These are phyloP conservation scores for Griposia aprilina DNA, from an alignment of 2,888 invertebrate species.

Conservation along the genomic window DNA sequence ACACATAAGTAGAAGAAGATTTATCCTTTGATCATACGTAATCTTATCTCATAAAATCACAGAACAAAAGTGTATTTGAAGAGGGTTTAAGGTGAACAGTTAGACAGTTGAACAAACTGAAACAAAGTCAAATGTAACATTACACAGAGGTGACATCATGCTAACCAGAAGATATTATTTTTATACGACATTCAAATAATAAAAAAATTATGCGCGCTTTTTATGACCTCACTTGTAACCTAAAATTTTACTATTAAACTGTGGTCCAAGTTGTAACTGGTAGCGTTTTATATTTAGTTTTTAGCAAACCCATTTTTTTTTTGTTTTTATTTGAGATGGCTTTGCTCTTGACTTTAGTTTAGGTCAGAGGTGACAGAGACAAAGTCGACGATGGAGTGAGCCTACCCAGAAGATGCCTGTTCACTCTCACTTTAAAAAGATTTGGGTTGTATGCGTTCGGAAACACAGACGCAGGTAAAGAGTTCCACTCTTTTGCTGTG, in stretches of 20 bases:
- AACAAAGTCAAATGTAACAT: conserved; percentile 55
- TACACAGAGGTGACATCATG: conserved; percentile 74
- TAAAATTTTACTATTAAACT: conserved; percentile 78
- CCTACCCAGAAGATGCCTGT: too few relatives aligned
- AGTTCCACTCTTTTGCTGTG: too few relatives aligned
- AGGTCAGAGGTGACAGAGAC: too few relatives aligned
- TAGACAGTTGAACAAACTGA: conserved; percentile 27
- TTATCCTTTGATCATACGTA: too few relatives aligned
- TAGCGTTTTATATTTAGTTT: neutral
- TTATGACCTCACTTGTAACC: conserved; percentile 83
- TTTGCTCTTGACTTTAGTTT: too few relatives aligned
- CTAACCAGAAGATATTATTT: conserved; percentile 77
- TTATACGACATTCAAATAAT: conserved; percentile 82
- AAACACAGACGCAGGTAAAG: too few relatives aligned
- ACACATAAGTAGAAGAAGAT: too few relatives aligned
- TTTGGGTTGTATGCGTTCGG: too few relatives aligned
- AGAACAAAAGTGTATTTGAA: neutral
- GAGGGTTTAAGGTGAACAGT: neutral
- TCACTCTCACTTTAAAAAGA: too few relatives aligned
- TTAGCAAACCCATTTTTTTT: neutral
- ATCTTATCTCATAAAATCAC: too few relatives aligned
- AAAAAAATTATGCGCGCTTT: conserved; percentile 83
- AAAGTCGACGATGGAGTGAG: too few relatives aligned
- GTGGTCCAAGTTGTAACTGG: conserved; percentile 63
- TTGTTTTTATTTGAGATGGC: too few relatives aligned